Percentiles rank a stretch among this genome's conserved stretches.
Evolutionary conservation across 2,113 vertebrate species (phyloP).

Genomic region (Maccullochella peelii): DNA sequence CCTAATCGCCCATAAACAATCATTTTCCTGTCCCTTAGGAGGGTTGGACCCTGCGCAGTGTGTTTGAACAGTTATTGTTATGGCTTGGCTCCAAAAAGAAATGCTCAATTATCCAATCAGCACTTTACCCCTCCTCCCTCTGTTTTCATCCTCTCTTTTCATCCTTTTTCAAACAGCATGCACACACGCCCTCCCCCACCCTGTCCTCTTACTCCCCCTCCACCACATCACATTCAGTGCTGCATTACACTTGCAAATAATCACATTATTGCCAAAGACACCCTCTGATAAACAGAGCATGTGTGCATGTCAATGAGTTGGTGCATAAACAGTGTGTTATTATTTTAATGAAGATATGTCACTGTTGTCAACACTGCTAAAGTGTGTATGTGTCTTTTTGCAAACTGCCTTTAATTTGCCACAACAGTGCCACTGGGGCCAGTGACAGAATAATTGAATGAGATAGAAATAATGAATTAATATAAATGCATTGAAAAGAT

Average conservation of each 20-base stretch:
- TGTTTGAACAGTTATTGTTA: conserved; percentile 63
- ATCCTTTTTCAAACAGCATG: conserved; percentile 30
- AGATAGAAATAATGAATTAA: conserved; percentile 66
- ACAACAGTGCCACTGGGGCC: conserved; percentile 46
- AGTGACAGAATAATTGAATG: conserved; percentile 63
- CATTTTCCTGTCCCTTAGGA: conserved; percentile 57
- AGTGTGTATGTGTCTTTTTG: conserved; percentile 39
- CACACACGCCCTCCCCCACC: not conserved
- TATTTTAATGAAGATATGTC: conserved; percentile 76
- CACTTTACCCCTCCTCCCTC: conserved; percentile 27
- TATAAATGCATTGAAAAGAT: conserved; percentile 66
- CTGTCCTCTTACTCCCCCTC: conserved; percentile 6
- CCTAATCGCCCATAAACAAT: conserved; percentile 69
- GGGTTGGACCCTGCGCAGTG: conserved; percentile 46
- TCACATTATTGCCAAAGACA: conserved; percentile 67
- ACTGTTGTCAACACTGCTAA: conserved; percentile 33
- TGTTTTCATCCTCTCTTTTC: conserved; percentile 29
- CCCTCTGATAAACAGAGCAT: conserved; percentile 60
- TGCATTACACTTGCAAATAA: conserved; percentile 77
- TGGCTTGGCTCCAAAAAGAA: conserved; percentile 66
- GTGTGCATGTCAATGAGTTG: conserved; percentile 55
- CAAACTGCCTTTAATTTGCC: conserved; percentile 64
- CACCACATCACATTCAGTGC: conserved; percentile 35
- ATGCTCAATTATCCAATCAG: conserved; percentile 68
- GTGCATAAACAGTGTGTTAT: conserved; percentile 65